Evolutionary conservation across 2,888 invertebrate species (phyloP).

Genomic region (Dyspetes luteomarginatus): DNA sequence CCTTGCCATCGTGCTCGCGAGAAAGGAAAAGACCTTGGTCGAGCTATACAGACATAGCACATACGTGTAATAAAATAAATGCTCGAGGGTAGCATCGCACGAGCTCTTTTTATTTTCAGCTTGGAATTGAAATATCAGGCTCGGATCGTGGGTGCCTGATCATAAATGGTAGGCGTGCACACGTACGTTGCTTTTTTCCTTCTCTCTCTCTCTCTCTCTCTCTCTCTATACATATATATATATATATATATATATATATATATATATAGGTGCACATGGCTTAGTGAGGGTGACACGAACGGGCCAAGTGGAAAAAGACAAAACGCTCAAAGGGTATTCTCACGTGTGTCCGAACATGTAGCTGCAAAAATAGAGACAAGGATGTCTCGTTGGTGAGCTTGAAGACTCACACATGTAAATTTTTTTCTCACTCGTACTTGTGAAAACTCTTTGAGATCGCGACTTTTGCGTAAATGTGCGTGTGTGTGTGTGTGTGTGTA

Average conservation of each 20-base stretch:
- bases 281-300: not conserved
- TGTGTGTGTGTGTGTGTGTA: slow-evolving; percentile 18
- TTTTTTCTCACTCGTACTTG: not conserved
- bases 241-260: no score
- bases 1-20: slow-evolving; percentile 32
- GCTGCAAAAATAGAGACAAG: slow-evolving; percentile 65
- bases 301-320: not conserved
- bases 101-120: slow-evolving; percentile 3
- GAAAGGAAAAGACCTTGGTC: slow-evolving; percentile 42
- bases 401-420: not conserved
- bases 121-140: slow-evolving; percentile 54
- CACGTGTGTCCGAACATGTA: slow-evolving; percentile 67
- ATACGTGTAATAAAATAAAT: not conserved
- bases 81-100: slow-evolving; percentile 29
- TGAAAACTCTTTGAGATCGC: not conserved
- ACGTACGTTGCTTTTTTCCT: not conserved
- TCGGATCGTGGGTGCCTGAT: slow-evolving; percentile 47
- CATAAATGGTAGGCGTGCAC: slow-evolving; percentile 27
- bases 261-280: not conserved
- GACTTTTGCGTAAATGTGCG: not conserved
- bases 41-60: no score
- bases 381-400: slow-evolving; percentile 66
- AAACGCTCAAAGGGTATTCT: slow-evolving; percentile 69
- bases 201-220: no score
- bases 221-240: no score